These are phyloP conservation scores for Megastigmus dorsalis DNA, from an alignment of 2,888 invertebrate species.

Conservation along the genomic window DNA sequence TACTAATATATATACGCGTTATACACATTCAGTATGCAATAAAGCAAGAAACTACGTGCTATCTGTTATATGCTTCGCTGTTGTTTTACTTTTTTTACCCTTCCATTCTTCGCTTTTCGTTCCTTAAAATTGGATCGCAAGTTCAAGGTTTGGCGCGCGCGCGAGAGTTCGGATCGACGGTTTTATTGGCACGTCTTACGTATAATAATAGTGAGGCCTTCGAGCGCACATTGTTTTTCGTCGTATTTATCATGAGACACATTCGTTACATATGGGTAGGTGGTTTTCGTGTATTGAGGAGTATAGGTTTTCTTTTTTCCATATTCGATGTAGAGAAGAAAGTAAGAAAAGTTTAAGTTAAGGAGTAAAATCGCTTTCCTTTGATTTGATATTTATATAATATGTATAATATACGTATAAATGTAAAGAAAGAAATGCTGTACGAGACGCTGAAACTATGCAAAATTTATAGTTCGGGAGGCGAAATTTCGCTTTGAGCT, in stretches of 20 bases:
- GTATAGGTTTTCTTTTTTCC: too few relatives aligned
- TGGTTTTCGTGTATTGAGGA: too few relatives aligned
- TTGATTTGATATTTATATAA: background rate
- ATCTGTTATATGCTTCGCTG: too few relatives aligned
- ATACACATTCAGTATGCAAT: background rate
- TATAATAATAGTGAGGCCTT: background rate
- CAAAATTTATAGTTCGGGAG: constrained; percentile 7
- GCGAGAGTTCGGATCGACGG: background rate
- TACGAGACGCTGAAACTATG: constrained; percentile 28
- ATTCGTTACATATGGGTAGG: too few relatives aligned
- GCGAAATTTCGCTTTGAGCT: constrained; percentile 26
- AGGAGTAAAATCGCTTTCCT: constrained; percentile 10
- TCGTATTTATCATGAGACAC: too few relatives aligned
- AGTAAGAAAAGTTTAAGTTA: constrained; percentile 27
- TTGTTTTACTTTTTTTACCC: too few relatives aligned
- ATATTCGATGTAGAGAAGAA: constrained; percentile 10
- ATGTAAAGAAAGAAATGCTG: constrained; percentile 19
- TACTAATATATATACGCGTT: background rate
- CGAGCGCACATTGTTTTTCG: background rate
- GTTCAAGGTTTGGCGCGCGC: constrained; percentile 22
- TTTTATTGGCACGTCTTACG: constrained; percentile 23
- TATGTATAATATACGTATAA: background rate
- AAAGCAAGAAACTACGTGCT: constrained; percentile 14
- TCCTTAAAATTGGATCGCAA: constrained; percentile 27
- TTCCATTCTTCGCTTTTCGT: background rate